Evolutionary conservation across 1,140 invertebrate genomes (phyloP), one percentile per base, ranked within the genome.

Genomic region (Stenopsyche tienmushanensis): DNA sequence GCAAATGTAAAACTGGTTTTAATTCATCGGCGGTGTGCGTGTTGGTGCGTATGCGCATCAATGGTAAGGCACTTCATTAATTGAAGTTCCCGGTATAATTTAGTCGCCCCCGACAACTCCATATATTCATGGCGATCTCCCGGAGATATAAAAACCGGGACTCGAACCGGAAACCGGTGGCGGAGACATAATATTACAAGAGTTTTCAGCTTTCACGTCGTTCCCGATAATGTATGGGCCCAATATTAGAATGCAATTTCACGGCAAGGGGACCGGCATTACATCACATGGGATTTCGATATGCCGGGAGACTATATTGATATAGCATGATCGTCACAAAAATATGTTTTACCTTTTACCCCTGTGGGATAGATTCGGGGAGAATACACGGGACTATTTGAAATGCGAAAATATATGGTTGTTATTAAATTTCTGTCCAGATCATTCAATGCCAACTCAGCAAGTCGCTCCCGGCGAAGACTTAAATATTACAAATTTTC

Each of bases 161-260:
- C 18, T 39, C 47, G 21, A 15, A 18, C 8, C 17, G 24, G 50
- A 9, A n/a, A 9, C 55, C 42, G 18, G 13, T 21, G 49, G 20
- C 17, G 2, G 57, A 39, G 29, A 42, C 34, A 54, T 64, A 25
- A 53, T 64, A 64, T 52, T 42, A 54, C 49, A 41, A 44, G 34
- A 47, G 50, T 25, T 45, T 34, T 49, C 20, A 47, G n/a, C 20
- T n/a, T 20, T 8, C 5, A 17, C 45, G 45, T 21, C 53, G 5
- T 20, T 34, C 29, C 21, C 9, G 50, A 65, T 65, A 59, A 50
- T 59, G 64, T 65, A 59, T 59, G 64, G 29, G 29, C 29, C 53
- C 57, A 17, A 47, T 65, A 65, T 65, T 50, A 39, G 64, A 65
- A 65, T 65, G 64, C 64, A 65, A 59, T 65, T 65, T 65, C 45